These are phyloP conservation scores for Vireo altiloquus DNA, from an alignment of 2,113 vertebrate species.

Conservation along the genomic window DNA sequence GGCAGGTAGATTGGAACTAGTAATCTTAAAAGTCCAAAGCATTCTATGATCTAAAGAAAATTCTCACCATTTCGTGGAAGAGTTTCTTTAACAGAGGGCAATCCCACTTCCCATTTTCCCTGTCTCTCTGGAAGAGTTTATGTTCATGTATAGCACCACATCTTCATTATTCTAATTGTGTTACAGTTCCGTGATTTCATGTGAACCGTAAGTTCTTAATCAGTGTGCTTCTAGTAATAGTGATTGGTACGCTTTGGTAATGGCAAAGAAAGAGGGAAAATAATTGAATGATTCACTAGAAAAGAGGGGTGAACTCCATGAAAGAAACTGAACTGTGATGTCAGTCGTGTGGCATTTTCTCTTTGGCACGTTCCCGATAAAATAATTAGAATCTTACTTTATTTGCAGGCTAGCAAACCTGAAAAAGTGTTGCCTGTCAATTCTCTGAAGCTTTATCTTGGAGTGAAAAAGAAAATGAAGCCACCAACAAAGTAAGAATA, in stretches of 20 bases:
- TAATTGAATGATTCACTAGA: neutral
- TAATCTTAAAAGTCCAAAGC: neutral
- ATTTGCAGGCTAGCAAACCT: slow-evolving; percentile 84
- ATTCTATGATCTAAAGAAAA: neutral
- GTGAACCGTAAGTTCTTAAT: neutral
- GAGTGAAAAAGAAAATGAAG: slow-evolving; percentile 90
- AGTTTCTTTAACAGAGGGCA: neutral
- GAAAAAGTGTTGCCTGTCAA: slow-evolving; percentile 83
- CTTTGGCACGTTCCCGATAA: neutral
- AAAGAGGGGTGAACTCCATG: neutral
- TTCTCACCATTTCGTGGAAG: neutral
- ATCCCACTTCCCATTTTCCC: neutral
- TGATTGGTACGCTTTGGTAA: neutral
- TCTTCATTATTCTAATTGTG: neutral
- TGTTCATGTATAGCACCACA: neutral
- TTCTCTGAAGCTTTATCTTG: slow-evolving; percentile 87
- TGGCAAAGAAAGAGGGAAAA: neutral
- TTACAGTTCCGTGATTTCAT: neutral
- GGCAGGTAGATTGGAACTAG: neutral
- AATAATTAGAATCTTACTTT: slow-evolving; percentile 27
- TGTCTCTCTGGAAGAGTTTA: neutral
- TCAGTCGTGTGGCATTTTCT: neutral
- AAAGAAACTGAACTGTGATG: neutral
- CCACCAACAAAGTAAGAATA: slow-evolving; percentile 84
- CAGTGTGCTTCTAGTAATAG: neutral